Percentiles rank a stretch among this genome's conserved stretches.
These are phyloP conservation scores for Pissodes strobi DNA, from an alignment of 1,140 invertebrate genomes.

Conservation along the genomic window DNA sequence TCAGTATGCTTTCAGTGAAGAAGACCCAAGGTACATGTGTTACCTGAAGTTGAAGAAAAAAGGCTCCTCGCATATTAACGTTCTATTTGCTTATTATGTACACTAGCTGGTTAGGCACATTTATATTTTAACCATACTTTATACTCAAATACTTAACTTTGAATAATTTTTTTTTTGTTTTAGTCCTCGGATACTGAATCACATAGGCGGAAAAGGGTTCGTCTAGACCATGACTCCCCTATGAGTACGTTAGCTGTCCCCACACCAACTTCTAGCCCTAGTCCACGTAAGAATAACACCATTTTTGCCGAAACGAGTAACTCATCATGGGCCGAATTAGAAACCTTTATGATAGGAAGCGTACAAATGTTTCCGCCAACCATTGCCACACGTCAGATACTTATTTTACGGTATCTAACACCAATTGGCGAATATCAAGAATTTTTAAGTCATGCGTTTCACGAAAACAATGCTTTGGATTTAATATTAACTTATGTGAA, in stretches of 20 bases:
- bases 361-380: slow-evolving; percentile 84
- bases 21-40: too few relatives aligned
- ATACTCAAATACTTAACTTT: too few relatives aligned
- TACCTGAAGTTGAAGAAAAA: too few relatives aligned
- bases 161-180: slow-evolving; percentile 6
- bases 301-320: slow-evolving; percentile 62
- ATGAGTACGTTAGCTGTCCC: neutral
- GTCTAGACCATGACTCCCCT: slow-evolving; percentile 6
- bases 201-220: slow-evolving; percentile 15
- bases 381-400: slow-evolving; percentile 83
- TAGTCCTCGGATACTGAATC: slow-evolving; percentile 12
- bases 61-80: too few relatives aligned
- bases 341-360: slow-evolving; percentile 82
- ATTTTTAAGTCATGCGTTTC: slow-evolving; percentile 88
- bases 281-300: slow-evolving; percentile 15
- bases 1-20: too few relatives aligned
- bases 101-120: too few relatives aligned
- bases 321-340: slow-evolving; percentile 89
- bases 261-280: neutral
- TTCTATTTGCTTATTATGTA: too few relatives aligned
- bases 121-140: too few relatives aligned
- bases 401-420: slow-evolving; percentile 90
- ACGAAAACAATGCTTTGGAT: slow-evolving; percentile 76
- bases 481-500: slow-evolving; percentile 92
- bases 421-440: slow-evolving; percentile 98